phyloP scores from a whole-genome alignment of 2,888 invertebrate species.

The Allacma fusca region DNA sequence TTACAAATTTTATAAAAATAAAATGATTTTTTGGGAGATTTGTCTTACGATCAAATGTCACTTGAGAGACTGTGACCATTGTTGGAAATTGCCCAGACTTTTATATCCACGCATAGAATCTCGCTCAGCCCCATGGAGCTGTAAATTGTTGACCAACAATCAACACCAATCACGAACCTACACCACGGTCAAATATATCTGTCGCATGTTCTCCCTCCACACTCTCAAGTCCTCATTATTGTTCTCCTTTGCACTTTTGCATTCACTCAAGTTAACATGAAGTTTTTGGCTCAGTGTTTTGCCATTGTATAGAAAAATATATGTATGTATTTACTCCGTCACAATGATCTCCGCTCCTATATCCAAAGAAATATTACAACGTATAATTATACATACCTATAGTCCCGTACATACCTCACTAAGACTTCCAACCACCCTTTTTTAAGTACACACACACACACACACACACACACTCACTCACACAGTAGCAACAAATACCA shows the following conservation, averaged over 20 bases:
- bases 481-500: too few relatives aligned
- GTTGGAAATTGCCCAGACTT: constrained; percentile 12
- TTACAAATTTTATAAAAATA: neutral
- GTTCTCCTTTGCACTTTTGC: constrained; percentile 20
- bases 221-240: neutral
- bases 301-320: too few relatives aligned
- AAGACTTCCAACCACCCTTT: too few relatives aligned
- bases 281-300: too few relatives aligned
- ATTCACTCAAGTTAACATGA: neutral
- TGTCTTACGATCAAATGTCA: constrained; percentile 17
- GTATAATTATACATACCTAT: too few relatives aligned
- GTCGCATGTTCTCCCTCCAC: neutral
- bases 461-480: too few relatives aligned
- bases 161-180: constrained; percentile 42
- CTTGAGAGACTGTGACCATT: constrained; percentile 29
- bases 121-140: constrained; percentile 5
- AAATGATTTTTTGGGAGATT: neutral
- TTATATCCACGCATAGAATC: constrained; percentile 28
- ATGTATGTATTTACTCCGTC: too few relatives aligned
- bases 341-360: too few relatives aligned
- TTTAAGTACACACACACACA: too few relatives aligned
- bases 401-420: too few relatives aligned
- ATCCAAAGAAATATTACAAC: too few relatives aligned
- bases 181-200: constrained; percentile 40
- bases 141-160: constrained; percentile 41